Evolutionary conservation across 2,888 invertebrate species (phyloP).

Genomic region (Lacanobia oleracea): DNA sequence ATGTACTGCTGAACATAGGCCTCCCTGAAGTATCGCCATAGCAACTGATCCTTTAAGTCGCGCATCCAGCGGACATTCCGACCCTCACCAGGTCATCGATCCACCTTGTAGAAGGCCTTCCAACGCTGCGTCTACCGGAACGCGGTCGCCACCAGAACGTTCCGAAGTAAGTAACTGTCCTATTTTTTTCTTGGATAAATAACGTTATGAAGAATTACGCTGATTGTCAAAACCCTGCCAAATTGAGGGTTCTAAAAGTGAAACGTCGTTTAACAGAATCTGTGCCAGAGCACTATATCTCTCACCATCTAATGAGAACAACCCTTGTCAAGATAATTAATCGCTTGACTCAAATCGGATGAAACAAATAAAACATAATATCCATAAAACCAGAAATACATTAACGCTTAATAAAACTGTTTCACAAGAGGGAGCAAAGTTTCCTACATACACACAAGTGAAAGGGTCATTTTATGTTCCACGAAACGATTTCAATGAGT

Average conservation of each 20-base stretch:
- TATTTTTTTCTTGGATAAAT: background rate
- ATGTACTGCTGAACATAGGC: too few relatives aligned
- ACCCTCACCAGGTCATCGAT: too few relatives aligned
- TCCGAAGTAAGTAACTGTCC: too few relatives aligned
- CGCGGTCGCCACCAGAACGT: too few relatives aligned
- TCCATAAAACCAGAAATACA: slow-evolving; percentile 30
- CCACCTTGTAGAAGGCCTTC: too few relatives aligned
- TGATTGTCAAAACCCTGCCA: background rate
- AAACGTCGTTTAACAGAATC: background rate
- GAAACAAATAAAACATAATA: slow-evolving; percentile 23
- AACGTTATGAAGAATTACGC: too few relatives aligned
- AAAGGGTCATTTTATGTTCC: slow-evolving; percentile 70
- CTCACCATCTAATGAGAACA: background rate
- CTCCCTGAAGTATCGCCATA: too few relatives aligned
- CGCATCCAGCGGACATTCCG: too few relatives aligned
- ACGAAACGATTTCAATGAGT: slow-evolving; percentile 59
- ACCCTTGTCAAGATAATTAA: slow-evolving; percentile 1
- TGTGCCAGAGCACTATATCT: background rate
- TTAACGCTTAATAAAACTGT: slow-evolving; percentile 45
- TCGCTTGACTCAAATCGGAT: slow-evolving; percentile 16
- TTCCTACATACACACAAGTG: slow-evolving; percentile 62
- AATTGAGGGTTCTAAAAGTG: background rate
- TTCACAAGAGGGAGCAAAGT: slow-evolving; percentile 42
- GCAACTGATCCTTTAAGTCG: too few relatives aligned
- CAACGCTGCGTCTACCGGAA: too few relatives aligned